A percentile compares a stretch with the other conserved stretches of the same genome.
These are phyloP conservation scores for human DNA, from an alignment of 2,113 vertebrate species.

Conservation along the genomic window GRCh38 chr12:21642501-21643000, in stretches of 20 bases:
- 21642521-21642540: background rate
- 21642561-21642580: background rate
- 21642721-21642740: background rate
- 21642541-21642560: background rate
- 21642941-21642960: background rate
- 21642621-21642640: background rate
- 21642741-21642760: background rate
- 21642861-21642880: background rate
- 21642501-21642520: background rate
- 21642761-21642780: background rate
- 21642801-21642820: background rate
- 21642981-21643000: background rate
- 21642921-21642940: background rate
- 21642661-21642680: background rate
- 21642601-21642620: background rate
- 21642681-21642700: background rate
- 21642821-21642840: background rate
- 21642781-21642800: background rate
- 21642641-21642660: background rate
- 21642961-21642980: background rate
- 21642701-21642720: background rate
- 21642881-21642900: background rate
- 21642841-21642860: background rate
- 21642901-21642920: background rate
- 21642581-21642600: background rate